Conservation (phyloP, 2,797 vertebrate genomes). For the Onychomys leucogaster region DNA sequence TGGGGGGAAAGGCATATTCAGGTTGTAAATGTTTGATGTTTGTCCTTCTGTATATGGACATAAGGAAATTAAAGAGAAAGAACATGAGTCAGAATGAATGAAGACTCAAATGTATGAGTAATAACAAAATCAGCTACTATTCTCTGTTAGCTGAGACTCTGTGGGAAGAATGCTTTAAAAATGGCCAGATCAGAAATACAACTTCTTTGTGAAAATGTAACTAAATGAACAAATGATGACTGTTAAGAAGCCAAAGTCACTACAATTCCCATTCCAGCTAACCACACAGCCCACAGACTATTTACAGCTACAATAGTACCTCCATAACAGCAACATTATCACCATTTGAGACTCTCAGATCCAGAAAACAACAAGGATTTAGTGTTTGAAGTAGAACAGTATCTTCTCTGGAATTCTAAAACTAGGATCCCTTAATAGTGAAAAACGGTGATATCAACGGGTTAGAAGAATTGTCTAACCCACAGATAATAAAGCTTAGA, state of each 20-base stretch:
- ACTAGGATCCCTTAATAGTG: neutral
- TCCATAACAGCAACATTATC: neutral
- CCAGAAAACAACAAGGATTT: neutral
- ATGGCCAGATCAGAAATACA: neutral
- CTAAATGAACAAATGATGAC: constrained; percentile 2
- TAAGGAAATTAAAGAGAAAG: constrained; percentile 1
- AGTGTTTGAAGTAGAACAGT: neutral
- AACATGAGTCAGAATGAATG: constrained; percentile 2
- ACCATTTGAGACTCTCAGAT: constrained; percentile 21
- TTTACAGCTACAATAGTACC: neutral
- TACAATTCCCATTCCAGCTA: neutral
- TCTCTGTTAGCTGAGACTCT: neutral
- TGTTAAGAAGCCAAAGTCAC: neutral
- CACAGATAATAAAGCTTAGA: constrained; percentile 16
- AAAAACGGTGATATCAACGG: constrained; percentile 36
- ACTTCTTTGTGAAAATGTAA: neutral
- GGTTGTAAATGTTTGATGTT: neutral
- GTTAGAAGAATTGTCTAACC: neutral
- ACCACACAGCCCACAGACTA: neutral
- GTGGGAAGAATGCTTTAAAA: neutral
- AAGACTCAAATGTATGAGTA: constrained; percentile 29
- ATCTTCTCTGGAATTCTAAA: constrained; percentile 11
- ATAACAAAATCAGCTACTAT: constrained; percentile 23
- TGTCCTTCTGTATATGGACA: neutral
- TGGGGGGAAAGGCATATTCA: neutral